Evolutionary conservation across 2,888 invertebrate genomes (phyloP).

Genomic region (Torymus auratus): DNA sequence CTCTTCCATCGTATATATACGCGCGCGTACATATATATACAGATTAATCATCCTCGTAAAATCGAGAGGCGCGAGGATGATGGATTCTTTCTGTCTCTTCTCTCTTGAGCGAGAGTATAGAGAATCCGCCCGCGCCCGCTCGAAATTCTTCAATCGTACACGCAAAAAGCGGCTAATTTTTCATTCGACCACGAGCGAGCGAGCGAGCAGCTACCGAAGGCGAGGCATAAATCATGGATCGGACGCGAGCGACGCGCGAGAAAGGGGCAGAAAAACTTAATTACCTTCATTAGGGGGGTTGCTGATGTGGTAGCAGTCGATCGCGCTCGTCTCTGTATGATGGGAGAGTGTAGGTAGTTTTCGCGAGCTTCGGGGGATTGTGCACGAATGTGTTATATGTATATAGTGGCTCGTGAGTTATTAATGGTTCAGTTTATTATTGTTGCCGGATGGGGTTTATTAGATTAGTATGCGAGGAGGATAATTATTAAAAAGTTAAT

Average conservation of each 20-base stretch:
- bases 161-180: constrained; percentile 67
- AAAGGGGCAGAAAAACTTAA: constrained; percentile 74
- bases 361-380: too few relatives aligned
- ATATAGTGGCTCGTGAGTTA: not conserved
- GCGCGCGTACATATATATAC: not conserved
- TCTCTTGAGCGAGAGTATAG: too few relatives aligned
- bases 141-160: not conserved
- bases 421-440: constrained; percentile 12
- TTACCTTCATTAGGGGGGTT: constrained; percentile 73
- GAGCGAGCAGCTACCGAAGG: too few relatives aligned
- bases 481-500: not conserved
- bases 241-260: constrained; percentile 58
- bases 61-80: constrained; percentile 44
- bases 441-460: not conserved
- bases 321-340: too few relatives aligned
- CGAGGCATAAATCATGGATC: constrained; percentile 70
- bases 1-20: too few relatives aligned
- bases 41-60: constrained; percentile 52
- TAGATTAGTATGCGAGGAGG: not conserved
- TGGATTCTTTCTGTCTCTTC: constrained; percentile 35
- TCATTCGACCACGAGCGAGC: constrained; percentile 62
- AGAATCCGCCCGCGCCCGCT: not conserved
- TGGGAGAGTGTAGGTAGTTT: too few relatives aligned
- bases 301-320: too few relatives aligned
- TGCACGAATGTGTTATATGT: too few relatives aligned